Evolutionary conservation across 2,113 vertebrate genomes (phyloP).

Genomic region (Platysternon megacephalum): DNA sequence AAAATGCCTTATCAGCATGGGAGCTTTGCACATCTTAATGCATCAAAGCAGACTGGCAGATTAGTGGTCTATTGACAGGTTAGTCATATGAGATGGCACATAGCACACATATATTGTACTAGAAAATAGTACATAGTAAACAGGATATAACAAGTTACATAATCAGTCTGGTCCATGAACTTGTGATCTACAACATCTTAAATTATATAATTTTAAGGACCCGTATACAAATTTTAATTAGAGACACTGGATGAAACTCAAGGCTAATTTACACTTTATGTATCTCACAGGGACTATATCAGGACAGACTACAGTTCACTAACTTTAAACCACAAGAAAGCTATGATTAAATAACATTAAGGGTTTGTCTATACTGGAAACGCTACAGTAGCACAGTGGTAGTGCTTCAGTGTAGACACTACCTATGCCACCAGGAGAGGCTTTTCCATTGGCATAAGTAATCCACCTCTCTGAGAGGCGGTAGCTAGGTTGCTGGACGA

Average conservation of each 20-base stretch:
- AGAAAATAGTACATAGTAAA: neutral
- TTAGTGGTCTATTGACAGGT: neutral
- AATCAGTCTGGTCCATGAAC: neutral
- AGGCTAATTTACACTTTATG: neutral
- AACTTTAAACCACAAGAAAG: neutral
- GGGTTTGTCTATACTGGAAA: neutral
- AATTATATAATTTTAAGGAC: neutral
- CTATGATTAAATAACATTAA: neutral
- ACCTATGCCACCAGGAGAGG: neutral
- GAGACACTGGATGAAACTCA: neutral
- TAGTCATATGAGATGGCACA: neutral
- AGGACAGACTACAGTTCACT: fast-evolving
- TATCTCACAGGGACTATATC: neutral
- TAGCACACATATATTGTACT: neutral
- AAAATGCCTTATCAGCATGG: neutral
- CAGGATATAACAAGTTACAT: neutral
- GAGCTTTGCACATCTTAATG: neutral
- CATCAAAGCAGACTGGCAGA: neutral
- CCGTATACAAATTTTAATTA: neutral
- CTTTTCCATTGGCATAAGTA: neutral
- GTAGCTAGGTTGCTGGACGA: neutral
- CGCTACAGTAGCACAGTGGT: neutral
- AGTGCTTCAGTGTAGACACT: neutral
- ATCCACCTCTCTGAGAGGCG: neutral
- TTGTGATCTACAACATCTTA: neutral